Percentiles rank a stretch among this genome's conserved stretches.
Evolutionary conservation across 2,113 vertebrate genomes (phyloP).

Genomic region (chimpanzee (Pan troglodytes)): NHGRI_mPanTro3-v2.1_pri NC_086015.1:140187501-140188000

Average conservation of each 20-base stretch:
- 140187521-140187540: conserved; percentile 27
- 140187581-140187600: neutral
- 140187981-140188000: neutral
- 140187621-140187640: no score
- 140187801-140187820: neutral
- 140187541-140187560: conserved; percentile 48
- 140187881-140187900: neutral
- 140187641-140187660: no score
- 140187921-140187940: neutral
- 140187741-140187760: neutral
- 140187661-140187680: neutral
- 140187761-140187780: neutral
- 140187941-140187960: neutral
- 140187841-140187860: neutral
- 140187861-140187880: neutral
- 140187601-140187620: neutral
- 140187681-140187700: conserved; percentile 35
- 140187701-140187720: conserved; percentile 17
- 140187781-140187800: neutral
- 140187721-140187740: conserved; percentile 4
- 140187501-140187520: conserved; percentile 31
- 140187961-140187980: neutral
- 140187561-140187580: neutral
- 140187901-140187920: neutral
- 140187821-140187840: neutral